Percentiles rank a stretch among this genome's conserved stretches.
Conservation (phyloP, 1,140 invertebrate species). For the Physella acuta region DNA sequence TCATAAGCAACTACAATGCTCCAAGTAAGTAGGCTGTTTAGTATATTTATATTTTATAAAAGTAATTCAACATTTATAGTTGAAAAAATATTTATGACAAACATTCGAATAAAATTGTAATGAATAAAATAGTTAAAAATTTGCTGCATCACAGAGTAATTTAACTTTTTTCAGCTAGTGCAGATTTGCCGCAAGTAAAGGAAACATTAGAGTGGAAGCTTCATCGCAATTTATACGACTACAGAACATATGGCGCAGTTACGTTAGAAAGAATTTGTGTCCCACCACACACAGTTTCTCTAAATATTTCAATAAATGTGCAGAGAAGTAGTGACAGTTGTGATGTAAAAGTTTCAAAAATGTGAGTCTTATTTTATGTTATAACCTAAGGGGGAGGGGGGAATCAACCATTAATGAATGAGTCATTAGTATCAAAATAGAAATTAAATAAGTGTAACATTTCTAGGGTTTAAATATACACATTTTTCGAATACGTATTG, state of each 20-base stretch:
- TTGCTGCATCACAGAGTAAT: too few species aligned
- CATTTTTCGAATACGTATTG: not conserved
- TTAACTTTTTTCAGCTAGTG: not conserved
- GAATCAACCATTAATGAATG: not conserved
- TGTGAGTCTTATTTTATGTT: not conserved
- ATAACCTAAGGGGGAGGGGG: not conserved
- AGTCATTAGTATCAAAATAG: not conserved
- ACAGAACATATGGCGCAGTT: constrained; percentile 11
- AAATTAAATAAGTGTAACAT: not conserved
- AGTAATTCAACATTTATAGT: too few species aligned
- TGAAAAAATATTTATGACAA: too few species aligned
- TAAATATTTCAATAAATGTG: not conserved
- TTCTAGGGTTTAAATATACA: not conserved
- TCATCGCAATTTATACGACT: constrained; percentile 10
- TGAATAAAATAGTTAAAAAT: too few species aligned
- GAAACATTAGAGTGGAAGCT: constrained; percentile 2
- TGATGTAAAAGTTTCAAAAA: not conserved
- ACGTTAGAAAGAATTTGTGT: constrained; percentile 9
- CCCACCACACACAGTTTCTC: not conserved
- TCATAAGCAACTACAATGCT: too few species aligned
- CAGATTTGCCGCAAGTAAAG: not conserved
- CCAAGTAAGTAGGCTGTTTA: too few species aligned
- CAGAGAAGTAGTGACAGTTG: constrained; percentile 12
- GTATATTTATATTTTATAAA: too few species aligned
- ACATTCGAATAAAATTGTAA: too few species aligned